These are phyloP conservation scores for Tryphoninae sp. DNA, from an alignment of 2,888 invertebrate species.

Conservation along the genomic window DNA sequence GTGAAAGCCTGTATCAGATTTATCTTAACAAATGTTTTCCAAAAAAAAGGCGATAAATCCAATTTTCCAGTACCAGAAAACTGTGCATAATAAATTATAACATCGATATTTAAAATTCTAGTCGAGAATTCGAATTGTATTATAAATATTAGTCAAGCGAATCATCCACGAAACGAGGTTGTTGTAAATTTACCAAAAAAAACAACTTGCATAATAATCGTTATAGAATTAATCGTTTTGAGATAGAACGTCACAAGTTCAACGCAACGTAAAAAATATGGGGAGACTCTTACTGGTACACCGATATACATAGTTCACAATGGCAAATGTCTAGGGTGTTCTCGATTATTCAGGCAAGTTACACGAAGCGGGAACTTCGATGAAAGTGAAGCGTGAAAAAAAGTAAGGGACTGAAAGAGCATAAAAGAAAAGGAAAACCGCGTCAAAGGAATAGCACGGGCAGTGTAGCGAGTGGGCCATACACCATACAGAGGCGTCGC, in stretches of 20 bases:
- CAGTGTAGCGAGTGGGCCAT: constrained; percentile 13
- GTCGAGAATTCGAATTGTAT: neutral
- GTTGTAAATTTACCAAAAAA: neutral
- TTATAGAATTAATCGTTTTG: constrained; percentile 12
- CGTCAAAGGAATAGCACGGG: neutral
- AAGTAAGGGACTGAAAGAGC: constrained; percentile 4
- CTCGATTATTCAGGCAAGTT: constrained; percentile 51
- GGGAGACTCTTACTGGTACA: constrained; percentile 10
- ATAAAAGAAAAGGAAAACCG: constrained; percentile 17
- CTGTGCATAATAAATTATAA: too few species aligned
- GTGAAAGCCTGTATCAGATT: too few species aligned
- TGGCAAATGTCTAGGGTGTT: neutral
- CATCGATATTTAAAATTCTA: too few species aligned
- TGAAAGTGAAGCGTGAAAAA: constrained; percentile 3
- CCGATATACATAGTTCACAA: constrained; percentile 15
- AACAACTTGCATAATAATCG: neutral
- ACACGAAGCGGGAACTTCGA: constrained; percentile 15
- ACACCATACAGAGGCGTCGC: neutral
- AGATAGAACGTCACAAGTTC: neutral
- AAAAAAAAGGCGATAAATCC: too few species aligned
- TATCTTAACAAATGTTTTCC: too few species aligned
- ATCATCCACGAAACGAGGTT: neutral
- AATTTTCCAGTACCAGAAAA: too few species aligned
- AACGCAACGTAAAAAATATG: neutral
- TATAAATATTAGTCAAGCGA: neutral